A percentile compares a stretch with the other conserved stretches of the same genome.
phyloP scores from a whole-genome alignment of 2,797 vertebrate genomes.

The Gadopsis bispinosus region DNA sequence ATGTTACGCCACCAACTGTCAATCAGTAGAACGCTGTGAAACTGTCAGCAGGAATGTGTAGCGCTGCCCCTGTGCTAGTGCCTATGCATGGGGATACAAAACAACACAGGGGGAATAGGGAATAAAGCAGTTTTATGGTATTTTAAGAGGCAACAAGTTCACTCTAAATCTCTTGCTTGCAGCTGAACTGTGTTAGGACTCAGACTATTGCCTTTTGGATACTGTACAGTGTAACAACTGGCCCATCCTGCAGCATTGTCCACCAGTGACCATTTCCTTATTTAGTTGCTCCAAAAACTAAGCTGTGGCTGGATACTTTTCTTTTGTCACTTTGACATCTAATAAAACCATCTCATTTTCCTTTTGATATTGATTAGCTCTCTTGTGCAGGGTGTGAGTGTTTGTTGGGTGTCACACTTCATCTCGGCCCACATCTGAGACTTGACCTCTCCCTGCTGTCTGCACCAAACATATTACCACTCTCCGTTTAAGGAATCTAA shows the following conservation, averaged over 20 bases:
- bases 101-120: neutral
- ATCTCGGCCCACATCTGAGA: conserved; percentile 10
- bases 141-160: neutral
- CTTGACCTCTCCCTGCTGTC: neutral
- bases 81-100: neutral
- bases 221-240: neutral
- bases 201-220: neutral
- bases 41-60: neutral
- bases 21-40: neutral
- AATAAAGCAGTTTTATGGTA: neutral
- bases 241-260: neutral
- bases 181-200: neutral
- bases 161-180: neutral
- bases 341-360: conserved; percentile 12
- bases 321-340: conserved; percentile 15
- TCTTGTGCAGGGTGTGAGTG: conserved; percentile 14
- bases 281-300: neutral
- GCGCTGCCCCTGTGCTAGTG: no score
- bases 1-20: neutral
- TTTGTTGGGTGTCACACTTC: neutral
- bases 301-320: neutral
- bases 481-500: conserved; percentile 1
- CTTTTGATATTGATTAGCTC: conserved; percentile 15
- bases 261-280: neutral
- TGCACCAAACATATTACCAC: neutral